These are phyloP conservation scores for Helarctos malayanus DNA, from an alignment of 2,797 vertebrate species.

Conservation along the genomic window DNA sequence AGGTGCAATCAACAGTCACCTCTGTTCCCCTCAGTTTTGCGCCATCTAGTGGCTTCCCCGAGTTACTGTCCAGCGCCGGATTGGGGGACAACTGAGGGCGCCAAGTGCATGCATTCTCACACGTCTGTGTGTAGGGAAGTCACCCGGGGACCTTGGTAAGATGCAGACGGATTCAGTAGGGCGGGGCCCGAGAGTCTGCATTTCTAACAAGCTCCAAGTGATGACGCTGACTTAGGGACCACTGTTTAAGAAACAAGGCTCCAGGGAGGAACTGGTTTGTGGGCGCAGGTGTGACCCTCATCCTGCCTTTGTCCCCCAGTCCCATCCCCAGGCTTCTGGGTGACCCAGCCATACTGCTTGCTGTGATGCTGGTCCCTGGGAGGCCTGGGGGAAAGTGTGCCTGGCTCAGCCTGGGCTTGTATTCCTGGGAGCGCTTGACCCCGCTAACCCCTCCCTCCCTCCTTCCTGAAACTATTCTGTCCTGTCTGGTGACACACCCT, in stretches of 20 bases:
- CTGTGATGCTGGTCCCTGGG: not conserved
- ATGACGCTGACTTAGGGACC: not conserved
- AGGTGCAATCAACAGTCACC: accelerated
- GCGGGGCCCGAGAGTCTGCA: not conserved
- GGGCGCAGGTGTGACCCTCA: too few relatives aligned
- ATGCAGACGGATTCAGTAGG: not conserved
- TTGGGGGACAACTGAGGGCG: not conserved
- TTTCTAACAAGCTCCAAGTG: not conserved
- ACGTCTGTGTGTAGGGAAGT: not conserved
- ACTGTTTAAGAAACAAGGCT: not conserved
- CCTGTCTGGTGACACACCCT: not conserved
- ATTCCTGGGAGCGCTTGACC: too few relatives aligned
- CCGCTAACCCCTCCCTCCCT: too few relatives aligned
- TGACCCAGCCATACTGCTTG: not conserved
- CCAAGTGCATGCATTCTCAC: not conserved
- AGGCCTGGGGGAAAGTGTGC: not conserved
- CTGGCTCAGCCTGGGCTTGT: not conserved
- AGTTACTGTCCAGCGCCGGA: not conserved
- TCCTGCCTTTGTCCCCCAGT: not conserved
- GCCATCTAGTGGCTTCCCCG: not conserved
- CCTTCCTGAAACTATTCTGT: not conserved
- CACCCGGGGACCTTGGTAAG: not conserved
- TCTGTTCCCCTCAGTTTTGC: not conserved
- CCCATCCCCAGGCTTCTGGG: not conserved
- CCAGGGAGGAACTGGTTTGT: not conserved